Base-by-base conservation (phyloP, 2,888 invertebrate genomes). In the Pelosia muscerda region DNA sequence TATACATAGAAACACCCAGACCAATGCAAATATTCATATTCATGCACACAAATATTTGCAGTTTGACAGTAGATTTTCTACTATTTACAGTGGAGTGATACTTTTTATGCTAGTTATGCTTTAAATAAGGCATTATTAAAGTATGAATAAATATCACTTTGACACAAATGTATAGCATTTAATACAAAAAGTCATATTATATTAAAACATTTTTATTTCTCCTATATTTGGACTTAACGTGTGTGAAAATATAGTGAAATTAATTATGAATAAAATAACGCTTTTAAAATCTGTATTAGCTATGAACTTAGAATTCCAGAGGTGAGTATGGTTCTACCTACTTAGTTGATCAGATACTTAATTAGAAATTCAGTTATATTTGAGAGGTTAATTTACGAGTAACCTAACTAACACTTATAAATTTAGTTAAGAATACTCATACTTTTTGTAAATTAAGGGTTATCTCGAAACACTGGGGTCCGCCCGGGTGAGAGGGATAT, bases 291-390 rank as follows among this genome's bases (percentile, higher is more conserved):
- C 23, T 42, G 42, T 38, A 60, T 60, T 38, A 19, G 15, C 38
- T 60, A 60, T 3, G 25, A 60, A 19, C 19, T 42, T 38, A 38
- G 9, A 49, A 61, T 28, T 49, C 61, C 13, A 61, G 49, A 26
- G 22, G n/a, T 59, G 15, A 42, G 6, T 13, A n/a, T 26, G 13
- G 25, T 55, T 49, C 19, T 34, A 34, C 11, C 13, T 19, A 19
- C 19, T 42, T 42, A 19, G 8, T n/a, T 8, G n/a, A 49, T n/a
- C 8, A 49, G n/a, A 9, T 19, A 9, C 49, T 9, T 49, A 42
- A 42, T 19, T 42, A 49, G 8, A 49, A 49, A 49, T 49, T 49
- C 49, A 49, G n/a, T n/a, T 19, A n/a, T 9, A 6, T 19, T 49
- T 9, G 19, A 19, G 42, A 42, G 42, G 42, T 42, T 19, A 19